These are phyloP conservation scores for Clepsis dumicolana DNA, from an alignment of 2,888 invertebrate species.

Conservation along the genomic window DNA sequence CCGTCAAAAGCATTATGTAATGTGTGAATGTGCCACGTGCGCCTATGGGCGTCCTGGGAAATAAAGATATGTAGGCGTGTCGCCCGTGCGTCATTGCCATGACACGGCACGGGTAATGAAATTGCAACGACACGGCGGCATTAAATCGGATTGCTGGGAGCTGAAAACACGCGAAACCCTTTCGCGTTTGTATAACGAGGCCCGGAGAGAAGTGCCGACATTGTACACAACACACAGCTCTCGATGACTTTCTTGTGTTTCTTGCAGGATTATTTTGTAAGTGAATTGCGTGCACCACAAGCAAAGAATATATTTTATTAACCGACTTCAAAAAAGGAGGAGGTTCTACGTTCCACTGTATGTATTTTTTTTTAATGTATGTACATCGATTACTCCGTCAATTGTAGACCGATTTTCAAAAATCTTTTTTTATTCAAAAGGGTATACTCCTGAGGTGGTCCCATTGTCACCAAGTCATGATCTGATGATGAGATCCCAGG, in stretches of 20 bases:
- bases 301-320: no score
- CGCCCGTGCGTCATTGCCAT: background rate
- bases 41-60: slow-evolving; percentile 6
- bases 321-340: no score
- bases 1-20: slow-evolving; percentile 1
- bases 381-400: no score
- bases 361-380: no score
- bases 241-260: background rate
- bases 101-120: background rate
- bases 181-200: slow-evolving; percentile 4
- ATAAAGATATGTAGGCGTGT: background rate
- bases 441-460: no score
- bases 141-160: slow-evolving; percentile 10
- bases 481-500: no score
- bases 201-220: background rate
- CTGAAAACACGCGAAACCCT: background rate
- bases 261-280: background rate
- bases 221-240: no score
- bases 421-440: no score
- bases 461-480: no score
- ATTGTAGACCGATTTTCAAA: no score
- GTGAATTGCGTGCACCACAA: no score
- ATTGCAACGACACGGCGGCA: slow-evolving; percentile 7
- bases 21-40: slow-evolving; percentile 1
- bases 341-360: no score